Conservation (phyloP, 2,113 vertebrate genomes). For the Myotis davidii region DNA sequence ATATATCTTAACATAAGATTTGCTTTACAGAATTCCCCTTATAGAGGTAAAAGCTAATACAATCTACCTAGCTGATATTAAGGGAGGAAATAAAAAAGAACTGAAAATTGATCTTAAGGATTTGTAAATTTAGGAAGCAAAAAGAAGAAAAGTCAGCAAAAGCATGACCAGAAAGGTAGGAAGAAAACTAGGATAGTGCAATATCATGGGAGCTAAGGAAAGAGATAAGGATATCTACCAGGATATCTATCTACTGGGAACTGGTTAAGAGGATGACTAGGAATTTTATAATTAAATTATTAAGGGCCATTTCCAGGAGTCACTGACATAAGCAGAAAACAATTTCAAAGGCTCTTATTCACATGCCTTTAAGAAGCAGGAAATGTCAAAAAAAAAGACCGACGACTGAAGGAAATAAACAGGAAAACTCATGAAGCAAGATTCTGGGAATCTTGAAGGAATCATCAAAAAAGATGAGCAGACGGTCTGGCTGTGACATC, state of each 20-base stretch:
- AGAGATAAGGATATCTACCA: not conserved
- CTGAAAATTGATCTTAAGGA: not conserved
- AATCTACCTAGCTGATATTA: not conserved
- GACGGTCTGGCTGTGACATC: not conserved
- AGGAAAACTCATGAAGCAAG: not conserved
- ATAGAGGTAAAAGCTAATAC: not conserved
- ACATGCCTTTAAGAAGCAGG: not conserved
- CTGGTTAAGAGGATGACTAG: not conserved
- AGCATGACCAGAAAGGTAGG: not conserved
- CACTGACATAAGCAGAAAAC: not conserved
- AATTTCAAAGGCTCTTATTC: not conserved
- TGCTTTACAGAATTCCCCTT: not conserved
- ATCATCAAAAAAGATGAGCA: not conserved
- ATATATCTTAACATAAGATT: too few relatives aligned
- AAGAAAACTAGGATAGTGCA: not conserved
- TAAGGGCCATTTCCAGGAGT: not conserved
- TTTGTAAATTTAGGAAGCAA: not conserved
- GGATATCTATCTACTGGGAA: not conserved
- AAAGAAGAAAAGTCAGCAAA: not conserved
- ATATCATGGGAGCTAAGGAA: not conserved
- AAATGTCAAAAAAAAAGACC: not conserved
- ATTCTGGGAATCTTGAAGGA: not conserved
- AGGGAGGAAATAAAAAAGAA: not conserved
- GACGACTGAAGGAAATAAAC: not conserved
- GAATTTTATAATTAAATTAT: not conserved